Evolutionary conservation across 2,113 vertebrate genomes (phyloP).

Genomic region (Oryctolagus cuniculus): DNA sequence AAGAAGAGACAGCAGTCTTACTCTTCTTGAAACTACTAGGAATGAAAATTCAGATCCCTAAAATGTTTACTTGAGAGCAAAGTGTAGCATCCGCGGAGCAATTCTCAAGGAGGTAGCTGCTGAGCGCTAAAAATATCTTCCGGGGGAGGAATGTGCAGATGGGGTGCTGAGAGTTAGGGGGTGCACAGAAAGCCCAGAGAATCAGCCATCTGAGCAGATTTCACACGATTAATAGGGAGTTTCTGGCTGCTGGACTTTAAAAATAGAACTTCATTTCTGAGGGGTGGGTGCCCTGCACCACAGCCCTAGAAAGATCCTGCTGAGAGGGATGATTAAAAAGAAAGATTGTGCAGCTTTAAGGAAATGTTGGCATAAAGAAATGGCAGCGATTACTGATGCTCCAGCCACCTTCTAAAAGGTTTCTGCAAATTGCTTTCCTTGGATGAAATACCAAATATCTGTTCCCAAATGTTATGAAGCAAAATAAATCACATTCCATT

Average conservation of each 20-base stretch:
- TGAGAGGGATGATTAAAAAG: slow-evolving; percentile 82
- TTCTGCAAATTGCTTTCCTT: slow-evolving; percentile 85
- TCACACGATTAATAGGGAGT: slow-evolving; percentile 78
- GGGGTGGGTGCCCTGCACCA: slow-evolving; percentile 70
- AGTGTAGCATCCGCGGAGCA: slow-evolving; percentile 70
- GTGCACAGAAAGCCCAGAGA: slow-evolving; percentile 63
- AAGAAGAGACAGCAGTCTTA: background rate
- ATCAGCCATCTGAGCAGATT: slow-evolving; percentile 81
- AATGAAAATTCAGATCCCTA: background rate
- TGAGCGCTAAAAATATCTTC: slow-evolving; percentile 80
- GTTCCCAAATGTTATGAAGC: slow-evolving; percentile 84
- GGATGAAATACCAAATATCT: slow-evolving; percentile 86
- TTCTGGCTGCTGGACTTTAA: slow-evolving; percentile 79
- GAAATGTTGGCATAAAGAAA: slow-evolving; percentile 85
- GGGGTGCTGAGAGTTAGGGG: slow-evolving; percentile 53
- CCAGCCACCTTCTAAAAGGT: slow-evolving; percentile 83
- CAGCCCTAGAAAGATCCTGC: slow-evolving; percentile 70
- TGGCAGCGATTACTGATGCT: slow-evolving; percentile 80
- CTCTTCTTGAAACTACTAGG: slow-evolving; percentile 48
- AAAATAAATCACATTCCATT: slow-evolving; percentile 83
- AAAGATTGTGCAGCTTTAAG: slow-evolving; percentile 80
- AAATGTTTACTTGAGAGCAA: slow-evolving; percentile 67
- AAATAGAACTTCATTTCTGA: slow-evolving; percentile 80
- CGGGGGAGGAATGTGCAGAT: slow-evolving; percentile 73
- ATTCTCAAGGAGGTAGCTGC: slow-evolving; percentile 67